Percentiles rank a stretch among this genome's conserved stretches.
Evolutionary conservation across 2,888 invertebrate genomes (phyloP).

Genomic region (Stenichneumon culpator): DNA sequence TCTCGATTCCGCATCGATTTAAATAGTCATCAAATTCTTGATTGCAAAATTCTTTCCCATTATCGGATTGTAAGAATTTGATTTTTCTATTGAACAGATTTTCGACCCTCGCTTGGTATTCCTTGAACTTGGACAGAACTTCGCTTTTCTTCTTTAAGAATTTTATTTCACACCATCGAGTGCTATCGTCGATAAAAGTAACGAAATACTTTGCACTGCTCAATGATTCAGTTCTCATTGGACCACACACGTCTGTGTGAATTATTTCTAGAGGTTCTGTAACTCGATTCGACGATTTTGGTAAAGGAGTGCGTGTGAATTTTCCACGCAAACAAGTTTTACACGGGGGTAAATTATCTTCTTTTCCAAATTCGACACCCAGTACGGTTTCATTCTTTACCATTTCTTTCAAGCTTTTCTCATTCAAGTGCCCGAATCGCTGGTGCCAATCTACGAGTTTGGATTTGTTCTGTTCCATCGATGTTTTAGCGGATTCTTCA

Average conservation of each 20-base stretch:
- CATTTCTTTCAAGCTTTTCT: slow-evolving; percentile 1
- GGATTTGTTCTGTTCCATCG: not conserved
- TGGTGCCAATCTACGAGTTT: slow-evolving; percentile 2
- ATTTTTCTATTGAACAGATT: slow-evolving; percentile 1
- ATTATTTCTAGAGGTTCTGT: slow-evolving; percentile 64
- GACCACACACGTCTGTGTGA: slow-evolving; percentile 72
- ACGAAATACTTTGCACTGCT: slow-evolving; percentile 22
- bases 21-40: slow-evolving; percentile 36
- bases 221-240: slow-evolving; percentile 26
- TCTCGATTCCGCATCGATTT: slow-evolving; percentile 13
- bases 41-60: slow-evolving; percentile 47
- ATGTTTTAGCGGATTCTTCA: no score
- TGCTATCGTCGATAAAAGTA: slow-evolving; percentile 39
- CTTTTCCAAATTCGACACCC: slow-evolving; percentile 5
- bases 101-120: not conserved
- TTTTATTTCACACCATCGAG: slow-evolving; percentile 20
- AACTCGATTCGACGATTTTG: slow-evolving; percentile 9
- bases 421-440: slow-evolving; percentile 43
- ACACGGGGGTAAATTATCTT: slow-evolving; percentile 28
- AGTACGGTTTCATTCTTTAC: not conserved
- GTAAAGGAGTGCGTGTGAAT: slow-evolving; percentile 19
- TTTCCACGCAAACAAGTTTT: slow-evolving; percentile 32
- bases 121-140: not conserved
- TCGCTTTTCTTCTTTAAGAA: slow-evolving; percentile 17
- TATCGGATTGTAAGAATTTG: slow-evolving; percentile 42